Base-by-base conservation (phyloP, 2,888 invertebrate genomes). In the Agrotis clavis region DNA sequence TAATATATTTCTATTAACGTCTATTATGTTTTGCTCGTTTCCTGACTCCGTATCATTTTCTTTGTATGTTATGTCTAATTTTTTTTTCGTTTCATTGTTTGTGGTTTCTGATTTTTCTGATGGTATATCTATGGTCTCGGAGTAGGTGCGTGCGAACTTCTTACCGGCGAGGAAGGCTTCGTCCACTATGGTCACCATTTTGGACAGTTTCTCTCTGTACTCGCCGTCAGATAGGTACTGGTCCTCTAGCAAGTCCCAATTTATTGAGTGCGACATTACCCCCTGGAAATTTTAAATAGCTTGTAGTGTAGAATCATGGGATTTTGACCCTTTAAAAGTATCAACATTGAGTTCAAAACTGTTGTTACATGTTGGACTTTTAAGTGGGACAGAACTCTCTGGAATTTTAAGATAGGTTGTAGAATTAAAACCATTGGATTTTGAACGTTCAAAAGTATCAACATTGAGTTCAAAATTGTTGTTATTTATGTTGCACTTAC, bases 181-280 rank as follows among this genome's bases (percentile, higher is more conserved):
- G 92, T 98, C 98, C 51, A 98, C 97, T 77, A 98, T 97, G 76
- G 98, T 98, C 51, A 99, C 98, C 97, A 98, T 98, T 95, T 98
- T 98, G n/a, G 98, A 97, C 4, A 99, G 97, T 88, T 98, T 98
- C 86, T 98, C 98, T 86, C 98, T 97, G 92, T 98, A 99, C 48
- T 97, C 96, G 74, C 98, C 97, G 92, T 99, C 98, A 11, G 98
- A 97, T 84, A 98, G 97, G 94, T 98, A 99, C 92, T 99, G 99
- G 61, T 97, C 97, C 94, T 99, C 98, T 68, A 99, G 95, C 83
- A 98, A 96, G 85, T 98, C 97, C 99, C 99, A 99, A 91, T 99
- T 98, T 88, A 99, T 99, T 1, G 99, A 98, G 84, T 98, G 98
- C 85, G 99, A 98, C 98, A 99, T 98, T 6, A 99, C 99, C 61